Percentiles rank a stretch among this genome's conserved stretches.
Evolutionary conservation across 2,113 vertebrate genomes (phyloP).

Genomic region (Hydrochoerus hydrochaeris): DNA sequence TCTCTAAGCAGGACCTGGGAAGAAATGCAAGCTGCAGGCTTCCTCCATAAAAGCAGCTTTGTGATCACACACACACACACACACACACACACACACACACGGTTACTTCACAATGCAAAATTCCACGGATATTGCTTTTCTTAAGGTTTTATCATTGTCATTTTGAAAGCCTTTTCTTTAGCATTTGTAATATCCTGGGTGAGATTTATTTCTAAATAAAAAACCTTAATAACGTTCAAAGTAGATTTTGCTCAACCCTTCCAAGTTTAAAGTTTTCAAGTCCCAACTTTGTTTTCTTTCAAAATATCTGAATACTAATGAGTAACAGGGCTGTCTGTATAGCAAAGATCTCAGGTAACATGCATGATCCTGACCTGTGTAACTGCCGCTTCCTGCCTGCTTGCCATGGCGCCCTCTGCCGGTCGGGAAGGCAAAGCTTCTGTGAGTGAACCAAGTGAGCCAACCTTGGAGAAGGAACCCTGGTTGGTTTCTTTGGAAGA

Average conservation of each 20-base stretch:
- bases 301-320: conserved; percentile 13
- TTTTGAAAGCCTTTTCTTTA: conserved; percentile 62
- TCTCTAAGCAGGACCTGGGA: conserved; percentile 8
- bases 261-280: conserved; percentile 49
- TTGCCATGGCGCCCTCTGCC: neutral
- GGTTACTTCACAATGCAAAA: neutral
- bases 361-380: neutral
- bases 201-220: conserved; percentile 23
- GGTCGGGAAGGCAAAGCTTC: neutral
- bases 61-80: neutral
- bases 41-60: conserved; percentile 44
- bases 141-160: conserved; percentile 9
- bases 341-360: neutral
- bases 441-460: neutral
- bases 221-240: conserved; percentile 39
- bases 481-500: neutral
- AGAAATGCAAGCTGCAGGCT: conserved; percentile 61
- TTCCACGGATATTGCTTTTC: neutral
- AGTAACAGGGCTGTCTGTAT: neutral
- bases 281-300: conserved; percentile 43
- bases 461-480: neutral
- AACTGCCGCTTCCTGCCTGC: neutral
- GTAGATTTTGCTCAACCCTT: neutral
- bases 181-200: neutral
- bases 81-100: conserved; percentile 10